Conservation (phyloP, 2,797 vertebrate genomes). For the Lacerta viridis region DNA sequence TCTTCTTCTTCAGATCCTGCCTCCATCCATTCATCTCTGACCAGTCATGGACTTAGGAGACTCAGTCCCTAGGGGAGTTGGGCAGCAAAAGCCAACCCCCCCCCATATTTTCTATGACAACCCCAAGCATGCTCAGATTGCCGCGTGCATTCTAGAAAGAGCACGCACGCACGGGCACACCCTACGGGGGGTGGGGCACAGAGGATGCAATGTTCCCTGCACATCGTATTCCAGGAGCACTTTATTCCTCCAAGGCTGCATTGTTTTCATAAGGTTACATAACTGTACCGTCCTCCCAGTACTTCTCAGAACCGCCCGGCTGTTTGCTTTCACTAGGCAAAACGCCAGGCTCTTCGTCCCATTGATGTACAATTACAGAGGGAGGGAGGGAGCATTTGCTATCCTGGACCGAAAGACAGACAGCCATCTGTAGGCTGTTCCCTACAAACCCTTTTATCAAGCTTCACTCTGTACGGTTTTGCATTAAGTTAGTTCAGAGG, state of each 20-base stretch:
- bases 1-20: no score
- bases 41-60: no score
- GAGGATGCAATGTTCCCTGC: no score
- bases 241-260: neutral
- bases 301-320: conserved; percentile 22
- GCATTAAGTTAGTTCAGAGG: no score
- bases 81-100: no score
- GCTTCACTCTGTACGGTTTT: no score
- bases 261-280: conserved; percentile 7
- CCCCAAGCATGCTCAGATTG: neutral
- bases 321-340: neutral
- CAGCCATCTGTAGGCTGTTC: neutral
- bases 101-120: no score
- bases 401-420: neutral
- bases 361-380: neutral
- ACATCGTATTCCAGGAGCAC: no score
- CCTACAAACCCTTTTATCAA: no score
- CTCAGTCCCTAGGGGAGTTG: no score
- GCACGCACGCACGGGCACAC: accelerated
- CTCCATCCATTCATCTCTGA: no score
- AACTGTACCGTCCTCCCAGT: neutral
- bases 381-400: neutral
- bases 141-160: neutral
- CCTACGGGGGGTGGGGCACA: neutral
- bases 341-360: neutral